phyloP scores from a whole-genome alignment of 2,888 invertebrate species.

The Sesamia inferens region DNA sequence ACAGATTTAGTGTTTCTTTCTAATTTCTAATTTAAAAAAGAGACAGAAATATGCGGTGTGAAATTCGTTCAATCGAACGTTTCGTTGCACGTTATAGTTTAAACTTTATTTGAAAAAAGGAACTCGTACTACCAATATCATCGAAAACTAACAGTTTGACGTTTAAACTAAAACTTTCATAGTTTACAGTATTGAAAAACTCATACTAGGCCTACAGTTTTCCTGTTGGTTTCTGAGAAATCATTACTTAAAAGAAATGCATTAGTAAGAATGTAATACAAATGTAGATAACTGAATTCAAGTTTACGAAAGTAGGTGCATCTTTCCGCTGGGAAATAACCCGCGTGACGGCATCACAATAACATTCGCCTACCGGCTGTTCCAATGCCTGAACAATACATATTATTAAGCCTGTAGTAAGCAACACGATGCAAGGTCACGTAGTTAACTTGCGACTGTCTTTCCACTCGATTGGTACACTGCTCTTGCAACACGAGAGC shows the following conservation, averaged over 20 bases:
- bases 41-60: too few species aligned
- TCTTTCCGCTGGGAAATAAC: conserved; percentile 3
- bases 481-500: conserved; percentile 44
- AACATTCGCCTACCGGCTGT: conserved; percentile 18
- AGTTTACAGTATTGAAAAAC: too few species aligned
- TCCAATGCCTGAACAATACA: conserved; percentile 19
- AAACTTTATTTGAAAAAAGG: too few species aligned
- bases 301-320: conserved; percentile 14
- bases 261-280: conserved; percentile 12
- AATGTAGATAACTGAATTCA: conserved; percentile 21
- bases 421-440: conserved; percentile 45
- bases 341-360: conserved; percentile 13
- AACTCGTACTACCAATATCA: too few species aligned
- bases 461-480: conserved; percentile 52
- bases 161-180: too few species aligned
- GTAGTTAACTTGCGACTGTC: conserved; percentile 17
- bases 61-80: too few species aligned
- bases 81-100: too few species aligned
- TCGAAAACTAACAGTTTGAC: too few species aligned
- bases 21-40: too few species aligned
- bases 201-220: too few species aligned
- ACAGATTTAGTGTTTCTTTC: too few species aligned
- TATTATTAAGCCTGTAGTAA: conserved; percentile 24
- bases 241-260: background rate
- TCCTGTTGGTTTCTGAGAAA: conserved; percentile 27